These are phyloP conservation scores for Coremacera marginata DNA, from an alignment of 2,888 invertebrate genomes.

Conservation along the genomic window DNA sequence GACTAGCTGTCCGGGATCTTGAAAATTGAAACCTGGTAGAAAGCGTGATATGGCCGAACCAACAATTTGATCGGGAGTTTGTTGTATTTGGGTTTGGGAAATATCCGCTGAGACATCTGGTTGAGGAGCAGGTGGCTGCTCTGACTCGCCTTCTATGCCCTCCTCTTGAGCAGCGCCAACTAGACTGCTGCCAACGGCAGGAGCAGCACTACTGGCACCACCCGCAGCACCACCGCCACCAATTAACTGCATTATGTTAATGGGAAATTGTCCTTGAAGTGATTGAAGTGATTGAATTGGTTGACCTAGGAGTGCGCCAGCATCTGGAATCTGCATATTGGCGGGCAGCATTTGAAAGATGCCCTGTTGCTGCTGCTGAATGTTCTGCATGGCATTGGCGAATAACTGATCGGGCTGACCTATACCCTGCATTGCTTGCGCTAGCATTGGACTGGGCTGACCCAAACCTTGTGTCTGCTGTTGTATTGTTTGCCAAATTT, in stretches of 20 bases:
- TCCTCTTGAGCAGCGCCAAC: constrained; percentile 11
- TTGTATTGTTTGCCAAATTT: not conserved
- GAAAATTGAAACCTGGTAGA: not conserved
- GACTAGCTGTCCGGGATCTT: constrained; percentile 28
- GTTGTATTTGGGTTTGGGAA: no score
- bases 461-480: not conserved
- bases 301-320: not conserved
- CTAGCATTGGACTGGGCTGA: not conserved
- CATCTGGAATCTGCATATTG: constrained; percentile 5
- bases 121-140: constrained; percentile 1
- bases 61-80: no score
- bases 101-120: no score
- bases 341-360: not conserved
- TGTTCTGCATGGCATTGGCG: not conserved
- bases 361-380: constrained; percentile 9
- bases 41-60: no score
- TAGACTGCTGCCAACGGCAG: not conserved
- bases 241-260: not conserved
- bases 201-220: not conserved
- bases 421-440: not conserved
- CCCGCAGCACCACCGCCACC: not conserved
- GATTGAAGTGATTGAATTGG: not conserved
- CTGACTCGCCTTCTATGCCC: constrained; percentile 12
- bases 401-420: not conserved
- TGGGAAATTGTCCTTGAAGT: not conserved